Percentiles rank a stretch among this genome's conserved stretches.
Evolutionary conservation across 2,888 invertebrate genomes (phyloP).

Genomic region (Tetheella fluctuosa): DNA sequence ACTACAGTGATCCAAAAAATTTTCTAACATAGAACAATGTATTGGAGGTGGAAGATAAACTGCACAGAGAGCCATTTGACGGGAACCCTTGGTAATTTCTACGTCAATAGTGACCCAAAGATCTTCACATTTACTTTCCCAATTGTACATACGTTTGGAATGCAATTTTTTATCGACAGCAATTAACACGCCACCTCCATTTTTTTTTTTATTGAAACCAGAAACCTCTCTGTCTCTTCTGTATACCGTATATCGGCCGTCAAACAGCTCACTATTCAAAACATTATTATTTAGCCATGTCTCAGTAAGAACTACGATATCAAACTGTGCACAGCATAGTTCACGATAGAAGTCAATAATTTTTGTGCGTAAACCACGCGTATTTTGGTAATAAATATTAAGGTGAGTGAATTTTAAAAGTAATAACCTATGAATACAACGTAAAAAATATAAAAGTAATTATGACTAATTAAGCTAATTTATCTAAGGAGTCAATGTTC

Average conservation of each 20-base stretch:
- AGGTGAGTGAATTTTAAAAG: neutral
- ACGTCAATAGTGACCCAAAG: conserved; percentile 18
- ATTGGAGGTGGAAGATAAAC: conserved; percentile 21
- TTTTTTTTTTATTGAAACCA: too few relatives aligned
- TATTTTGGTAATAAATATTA: too few relatives aligned
- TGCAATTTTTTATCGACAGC: neutral
- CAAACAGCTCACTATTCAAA: conserved; percentile 9
- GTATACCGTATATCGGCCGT: conserved; percentile 8
- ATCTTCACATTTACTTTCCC: conserved; percentile 20
- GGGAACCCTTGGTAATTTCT: neutral
- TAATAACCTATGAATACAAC: neutral
- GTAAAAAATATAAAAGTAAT: neutral
- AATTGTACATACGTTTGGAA: conserved; percentile 13
- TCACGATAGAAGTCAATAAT: neutral
- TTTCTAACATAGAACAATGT: conserved; percentile 13
- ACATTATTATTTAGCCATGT: conserved; percentile 5
- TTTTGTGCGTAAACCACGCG: conserved; percentile 10
- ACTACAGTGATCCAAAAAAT: conserved; percentile 15
- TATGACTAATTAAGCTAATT: neutral
- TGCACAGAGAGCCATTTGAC: conserved; percentile 17
- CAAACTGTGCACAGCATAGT: neutral
- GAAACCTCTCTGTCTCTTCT: too few relatives aligned
- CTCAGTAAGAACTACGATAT: conserved; percentile 10
- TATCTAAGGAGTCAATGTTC: neutral
- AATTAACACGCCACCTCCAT: neutral